Evolutionary conservation across 2,113 vertebrate genomes (phyloP), one percentile per base, ranked within the genome.

Genomic region (Pogonocichla stellata): DNA sequence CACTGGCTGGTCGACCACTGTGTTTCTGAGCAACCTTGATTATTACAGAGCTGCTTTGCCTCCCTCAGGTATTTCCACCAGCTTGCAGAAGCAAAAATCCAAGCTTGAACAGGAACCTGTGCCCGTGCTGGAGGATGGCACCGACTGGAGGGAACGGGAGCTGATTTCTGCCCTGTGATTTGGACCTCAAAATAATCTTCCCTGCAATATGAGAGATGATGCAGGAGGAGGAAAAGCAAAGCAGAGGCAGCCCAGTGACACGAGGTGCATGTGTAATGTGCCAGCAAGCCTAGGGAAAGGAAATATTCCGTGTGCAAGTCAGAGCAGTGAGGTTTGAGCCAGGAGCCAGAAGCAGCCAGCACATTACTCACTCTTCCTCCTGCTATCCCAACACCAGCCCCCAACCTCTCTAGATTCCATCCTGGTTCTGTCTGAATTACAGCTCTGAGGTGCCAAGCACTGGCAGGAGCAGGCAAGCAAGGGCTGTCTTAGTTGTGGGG

Each of bases 221-320:
- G 82, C 72, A 65, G 80, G 22, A 34, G 90, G 80, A 92, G 53
- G 80, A 80, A 65, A 83, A 95, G 86, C 86, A 86, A 62, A 90
- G 64, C 80, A 78, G 75, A 90, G 79, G 47, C 82, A 83, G 90
- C 80, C 20, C 71, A 51, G 82, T n/a, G 69, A 60, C 86, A 74
- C 17, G 85, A 93, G 75, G 31, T 92, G 95, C 82, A 94, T 95
- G 64, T 70, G 23, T 74, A 96, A 96, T 86, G 85, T 90, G 62
- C 51, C 67, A 74, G 79, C 66, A 80, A 83, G 71, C 69, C 72
- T 23, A 14, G 77, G 84, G 74, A 80, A 36, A 64, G 42, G 12
- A 74, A 95, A 81, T 57, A 58, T 40, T 74, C 9, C 0, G 17
- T 58, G 85, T 83, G 72, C 69, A 74, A 80, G 81, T 29, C 42